These are phyloP conservation scores for Marcusenius ussheri DNA, from an alignment of 2,113 vertebrate species.

Conservation along the genomic window DNA sequence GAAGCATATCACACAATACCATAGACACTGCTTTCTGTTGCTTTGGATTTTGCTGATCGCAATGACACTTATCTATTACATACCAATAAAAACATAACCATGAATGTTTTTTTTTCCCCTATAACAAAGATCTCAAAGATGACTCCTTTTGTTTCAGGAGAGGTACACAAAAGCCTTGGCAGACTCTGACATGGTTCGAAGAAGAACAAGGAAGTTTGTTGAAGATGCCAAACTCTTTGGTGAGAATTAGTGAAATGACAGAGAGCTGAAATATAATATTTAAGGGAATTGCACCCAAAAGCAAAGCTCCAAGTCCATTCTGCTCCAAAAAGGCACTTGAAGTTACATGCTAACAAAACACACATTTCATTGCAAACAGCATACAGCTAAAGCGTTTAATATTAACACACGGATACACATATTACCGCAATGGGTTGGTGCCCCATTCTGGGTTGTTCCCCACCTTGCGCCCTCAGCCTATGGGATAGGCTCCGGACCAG, in stretches of 20 bases:
- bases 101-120: not conserved
- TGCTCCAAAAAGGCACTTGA: not conserved
- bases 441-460: too few relatives aligned
- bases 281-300: not conserved
- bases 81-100: not conserved
- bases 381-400: not conserved
- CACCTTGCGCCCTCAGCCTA: too few relatives aligned
- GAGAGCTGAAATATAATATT: not conserved
- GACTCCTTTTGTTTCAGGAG: conserved; percentile 49
- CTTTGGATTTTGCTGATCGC: not conserved
- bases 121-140: not conserved
- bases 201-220: conserved; percentile 76
- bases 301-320: not conserved
- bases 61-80: not conserved
- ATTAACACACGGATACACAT: not conserved
- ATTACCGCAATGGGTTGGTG: too few relatives aligned
- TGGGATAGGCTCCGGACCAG: too few relatives aligned
- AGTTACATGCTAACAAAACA: not conserved
- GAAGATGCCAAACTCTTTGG: conserved; percentile 82
- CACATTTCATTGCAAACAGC: not conserved
- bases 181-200: conserved; percentile 69
- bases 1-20: not conserved
- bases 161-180: conserved; percentile 64
- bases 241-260: conserved; percentile 38
- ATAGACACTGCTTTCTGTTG: not conserved